These are phyloP conservation scores for Helostoma temminkii DNA, from an alignment of 2,797 vertebrate species.

Conservation along the genomic window DNA sequence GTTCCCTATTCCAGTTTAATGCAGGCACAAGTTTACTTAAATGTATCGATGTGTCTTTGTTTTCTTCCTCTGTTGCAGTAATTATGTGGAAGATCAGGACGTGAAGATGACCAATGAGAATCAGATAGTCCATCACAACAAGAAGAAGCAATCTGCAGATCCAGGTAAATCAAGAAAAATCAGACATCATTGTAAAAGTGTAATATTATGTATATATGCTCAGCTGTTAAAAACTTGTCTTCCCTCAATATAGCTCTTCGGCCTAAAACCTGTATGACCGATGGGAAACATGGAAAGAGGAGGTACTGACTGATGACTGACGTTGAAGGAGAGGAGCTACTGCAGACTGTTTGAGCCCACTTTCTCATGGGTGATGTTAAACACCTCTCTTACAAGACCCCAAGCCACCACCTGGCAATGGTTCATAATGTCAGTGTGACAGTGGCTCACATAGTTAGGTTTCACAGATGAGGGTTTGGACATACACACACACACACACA, in stretches of 20 bases:
- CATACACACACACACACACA: conserved; percentile 20
- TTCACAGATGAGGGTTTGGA: conserved; percentile 23
- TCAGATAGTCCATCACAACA: conserved; percentile 89
- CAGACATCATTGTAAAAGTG: neutral
- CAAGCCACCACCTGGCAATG: conserved; percentile 11
- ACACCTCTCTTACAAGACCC: conserved; percentile 18
- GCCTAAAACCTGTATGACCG: conserved; percentile 96
- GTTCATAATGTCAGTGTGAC: neutral
- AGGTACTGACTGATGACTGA: conserved; percentile 79
- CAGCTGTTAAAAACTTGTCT: conserved; percentile 7
- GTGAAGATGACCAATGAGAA: conserved; percentile 98
- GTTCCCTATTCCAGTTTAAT: neutral
- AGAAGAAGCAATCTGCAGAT: conserved; percentile 89
- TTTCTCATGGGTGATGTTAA: conserved; percentile 20
- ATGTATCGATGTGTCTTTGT: conserved; percentile 22
- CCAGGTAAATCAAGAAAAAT: conserved; percentile 83
- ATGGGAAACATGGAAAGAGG: conserved; percentile 85
- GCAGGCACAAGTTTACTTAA: neutral
- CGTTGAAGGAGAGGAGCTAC: neutral
- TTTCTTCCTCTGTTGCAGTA: conserved; percentile 80
- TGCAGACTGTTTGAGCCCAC: conserved; percentile 21
- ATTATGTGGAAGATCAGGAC: conserved; percentile 93
- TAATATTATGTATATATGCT: neutral
- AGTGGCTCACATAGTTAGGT: conserved; percentile 9
- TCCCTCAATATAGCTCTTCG: conserved; percentile 86